Base-by-base conservation (phyloP, 2,113 vertebrate species). In the Dipodomys ordii region DNA sequence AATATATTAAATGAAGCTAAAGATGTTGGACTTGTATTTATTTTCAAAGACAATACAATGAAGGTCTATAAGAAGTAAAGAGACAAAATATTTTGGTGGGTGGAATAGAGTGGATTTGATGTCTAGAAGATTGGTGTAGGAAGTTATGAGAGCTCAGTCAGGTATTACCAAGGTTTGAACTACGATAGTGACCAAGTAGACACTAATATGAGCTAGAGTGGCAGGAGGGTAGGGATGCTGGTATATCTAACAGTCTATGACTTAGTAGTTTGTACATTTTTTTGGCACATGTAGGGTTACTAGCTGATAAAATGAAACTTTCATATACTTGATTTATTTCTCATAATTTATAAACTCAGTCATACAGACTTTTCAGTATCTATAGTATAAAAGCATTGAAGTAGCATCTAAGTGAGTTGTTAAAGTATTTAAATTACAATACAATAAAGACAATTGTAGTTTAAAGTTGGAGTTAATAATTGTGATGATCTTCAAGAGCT, bases 371-470 rank as follows among this genome's bases (percentile, higher is more conserved):
- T 74, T 53, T 81, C 19, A 87, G 30, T 92, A 72, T 44, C 0
- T 64, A 73, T 49, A 35, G 57, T 69, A 79, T 82, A 71, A 91
- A 92, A 85, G 88, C 32, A 74, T 30, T 73, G 32, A 83, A 74
- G 18, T 77, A 77, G 67, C 77, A 6, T 71, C 27, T n/a, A 27
- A 92, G 27, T 91, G 68, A 60, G 76, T 86, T 27, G 25, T 83
- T 57, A 92, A 91, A 92, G 39, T 91, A 19, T 72, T 94, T 87
- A 71, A 94, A 74, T 80, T 80, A 82, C 79, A 78, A 27, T 80
- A n/a, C 53, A 76, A 83, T 87, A 83, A 94, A 95, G 72, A 88
- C 86, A 74, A 46, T 65, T 88, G 6, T 72, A 86, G 76, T 92
- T 92, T 87, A 90, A 69, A 89, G 20, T 71, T 46, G 13, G 64